Evolutionary conservation across 1,140 invertebrate species (phyloP), one percentile per base, ranked within the genome.

Genomic region (Drosophila teissieri): DNA sequence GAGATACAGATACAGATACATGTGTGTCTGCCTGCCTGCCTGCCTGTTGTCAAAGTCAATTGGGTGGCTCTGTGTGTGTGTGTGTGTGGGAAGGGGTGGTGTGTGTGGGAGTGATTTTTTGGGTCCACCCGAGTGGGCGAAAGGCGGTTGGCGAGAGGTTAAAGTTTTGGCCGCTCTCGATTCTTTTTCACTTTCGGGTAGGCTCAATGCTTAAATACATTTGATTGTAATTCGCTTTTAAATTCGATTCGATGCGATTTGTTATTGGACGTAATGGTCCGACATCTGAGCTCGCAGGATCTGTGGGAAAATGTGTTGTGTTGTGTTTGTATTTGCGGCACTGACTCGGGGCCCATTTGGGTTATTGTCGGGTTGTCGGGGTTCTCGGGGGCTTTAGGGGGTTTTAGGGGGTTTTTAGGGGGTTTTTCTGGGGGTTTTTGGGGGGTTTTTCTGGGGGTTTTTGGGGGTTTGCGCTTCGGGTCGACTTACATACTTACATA

Each of bases 171-270:
- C 34, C 46, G 55, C 54, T 65, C 49, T 39, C 61, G 19, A 67
- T 60, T 58, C 36, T 54, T 55, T 69, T 39, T 49, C 55, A 60
- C 61, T 75, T 67, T 67, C 56, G 40, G 74, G 49, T 73, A 75
- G 79, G 84, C 83, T 88, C 82, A 80, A 65, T 88, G 68, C 84
- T 89, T 88, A 88, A 88, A 89, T 79, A 86, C 83, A 86, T 88
- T 88, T 88, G 83, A 88, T 88, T 89, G 83, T 88, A 89, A 88
- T 88, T 78, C 83, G 83, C 83, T 88, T 88, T 88, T 89, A 88
- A 89, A 88, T 89, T 89, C 83, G 73, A 80, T 88, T 88, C 84
- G 74, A 82, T 82, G 80, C 80, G 78, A 88, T 86, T 89, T 89
- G 84, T 86, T 86, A 82, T 88, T 88, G 83, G 83, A 88, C 78